phyloP scores from a whole-genome alignment of 30 jellyfish, hydroid and myxozoan genomes.

The Mastigias papua region DNA sequence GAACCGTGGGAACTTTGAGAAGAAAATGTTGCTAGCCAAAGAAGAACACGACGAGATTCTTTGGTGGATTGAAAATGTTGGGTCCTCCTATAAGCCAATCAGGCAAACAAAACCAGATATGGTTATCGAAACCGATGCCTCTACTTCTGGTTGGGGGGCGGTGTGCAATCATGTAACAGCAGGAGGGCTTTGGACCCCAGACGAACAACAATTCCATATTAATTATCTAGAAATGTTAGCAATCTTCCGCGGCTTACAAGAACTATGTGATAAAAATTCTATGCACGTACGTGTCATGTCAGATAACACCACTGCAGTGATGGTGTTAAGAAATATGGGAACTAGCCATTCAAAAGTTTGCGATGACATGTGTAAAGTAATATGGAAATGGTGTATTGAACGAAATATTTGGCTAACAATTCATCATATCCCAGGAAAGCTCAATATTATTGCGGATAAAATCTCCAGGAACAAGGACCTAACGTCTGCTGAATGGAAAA shows the following conservation, averaged over 20 bases:
- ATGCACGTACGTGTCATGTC: background rate
- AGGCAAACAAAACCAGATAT: no score
- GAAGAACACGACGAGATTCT: no score
- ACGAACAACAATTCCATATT: constrained; percentile 30
- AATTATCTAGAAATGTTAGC: constrained; percentile 35
- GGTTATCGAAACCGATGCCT: no score
- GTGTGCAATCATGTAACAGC: background rate
- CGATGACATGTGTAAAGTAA: constrained; percentile 4
- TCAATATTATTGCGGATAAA: constrained; percentile 42
- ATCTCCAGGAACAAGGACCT: constrained; percentile 16
- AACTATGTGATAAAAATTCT: background rate
- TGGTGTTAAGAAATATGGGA: constrained; percentile 36
- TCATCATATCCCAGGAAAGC: constrained; percentile 51
- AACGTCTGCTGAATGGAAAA: constrained; percentile 41
- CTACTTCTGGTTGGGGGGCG: no score
- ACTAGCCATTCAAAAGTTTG: constrained; percentile 41
- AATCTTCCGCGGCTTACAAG: constrained; percentile 7
- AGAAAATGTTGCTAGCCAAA: no score
- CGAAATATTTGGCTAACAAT: constrained; percentile 38
- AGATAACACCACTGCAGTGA: constrained; percentile 61
- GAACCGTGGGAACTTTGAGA: no score
- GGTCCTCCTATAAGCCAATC: no score
- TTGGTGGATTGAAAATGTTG: no score
- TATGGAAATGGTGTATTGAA: constrained; percentile 47
- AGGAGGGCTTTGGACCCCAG: constrained; percentile 15